phyloP scores from a whole-genome alignment of 1,140 invertebrate genomes.

The Solen grandis region DNA sequence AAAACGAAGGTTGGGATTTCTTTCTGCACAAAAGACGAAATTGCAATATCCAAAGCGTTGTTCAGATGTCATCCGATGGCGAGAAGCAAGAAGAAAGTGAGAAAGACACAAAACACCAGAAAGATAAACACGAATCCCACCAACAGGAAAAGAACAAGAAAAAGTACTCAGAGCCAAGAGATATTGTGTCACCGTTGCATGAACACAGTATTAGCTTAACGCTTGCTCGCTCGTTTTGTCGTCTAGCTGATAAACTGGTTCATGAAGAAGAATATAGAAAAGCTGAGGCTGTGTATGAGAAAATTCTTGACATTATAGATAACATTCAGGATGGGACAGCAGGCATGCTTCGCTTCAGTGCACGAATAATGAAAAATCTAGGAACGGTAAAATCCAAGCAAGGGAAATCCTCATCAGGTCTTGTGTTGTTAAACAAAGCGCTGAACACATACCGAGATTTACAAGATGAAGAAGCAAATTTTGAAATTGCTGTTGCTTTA shows the following conservation, averaged over 20 bases:
- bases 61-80: conserved; percentile 61
- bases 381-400: conserved; percentile 74
- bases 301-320: conserved; percentile 73
- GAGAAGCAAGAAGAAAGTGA: conserved; percentile 31
- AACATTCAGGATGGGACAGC: conserved; percentile 75
- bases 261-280: conserved; percentile 69
- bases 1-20: conserved; percentile 75
- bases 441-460: conserved; percentile 73
- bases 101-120: conserved; percentile 37
- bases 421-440: conserved; percentile 73
- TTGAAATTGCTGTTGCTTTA: conserved; percentile 73
- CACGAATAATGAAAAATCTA: conserved; percentile 73
- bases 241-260: conserved; percentile 70
- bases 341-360: conserved; percentile 72
- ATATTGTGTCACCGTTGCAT: conserved; percentile 72
- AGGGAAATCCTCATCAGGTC: conserved; percentile 72
- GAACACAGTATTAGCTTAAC: conserved; percentile 74
- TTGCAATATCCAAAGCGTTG: conserved; percentile 70
- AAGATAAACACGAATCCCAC: conserved; percentile 48
- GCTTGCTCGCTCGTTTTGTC: conserved; percentile 70
- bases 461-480: conserved; percentile 72
- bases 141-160: conserved; percentile 39
- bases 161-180: conserved; percentile 61
- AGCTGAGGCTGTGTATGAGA: conserved; percentile 73
- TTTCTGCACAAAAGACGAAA: conserved; percentile 73